These are phyloP conservation scores for Oophaga pumilio DNA, from an alignment of 2,113 vertebrate genomes.

Conservation along the genomic window DNA sequence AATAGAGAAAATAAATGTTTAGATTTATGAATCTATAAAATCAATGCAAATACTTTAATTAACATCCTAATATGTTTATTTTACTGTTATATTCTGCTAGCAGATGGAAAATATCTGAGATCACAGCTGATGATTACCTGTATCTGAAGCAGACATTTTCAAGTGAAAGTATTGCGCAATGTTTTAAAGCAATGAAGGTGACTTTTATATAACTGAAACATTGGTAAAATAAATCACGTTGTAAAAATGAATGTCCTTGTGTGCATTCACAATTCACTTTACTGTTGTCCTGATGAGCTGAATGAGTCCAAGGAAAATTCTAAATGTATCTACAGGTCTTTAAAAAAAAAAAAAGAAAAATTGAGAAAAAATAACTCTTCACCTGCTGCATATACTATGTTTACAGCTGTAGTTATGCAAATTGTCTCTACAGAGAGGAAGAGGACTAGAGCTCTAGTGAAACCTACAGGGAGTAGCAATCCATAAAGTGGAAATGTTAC, in stretches of 20 bases:
- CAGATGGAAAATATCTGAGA: not conserved
- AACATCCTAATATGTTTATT: not conserved
- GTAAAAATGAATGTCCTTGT: slow-evolving; percentile 8
- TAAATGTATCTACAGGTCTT: not conserved
- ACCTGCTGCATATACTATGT: not conserved
- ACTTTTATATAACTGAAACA: not conserved
- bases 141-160: not conserved
- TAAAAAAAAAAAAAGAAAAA: not conserved
- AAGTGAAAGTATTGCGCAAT: not conserved
- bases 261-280: slow-evolving; percentile 19
- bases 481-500: too few relatives aligned
- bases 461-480: too few relatives aligned
- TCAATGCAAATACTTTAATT: not conserved
- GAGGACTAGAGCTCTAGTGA: too few relatives aligned
- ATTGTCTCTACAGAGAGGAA: too few relatives aligned
- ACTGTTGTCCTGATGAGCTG: not conserved
- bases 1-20: too few relatives aligned
- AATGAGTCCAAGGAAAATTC: not conserved
- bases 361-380: not conserved
- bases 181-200: slow-evolving; percentile 2
- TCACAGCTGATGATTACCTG: not conserved
- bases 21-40: not conserved
- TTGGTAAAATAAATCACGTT: slow-evolving; percentile 21
- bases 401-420: not conserved
- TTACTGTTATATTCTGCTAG: not conserved